These are phyloP conservation scores for Patiria miniata DNA, from an alignment of 35 echinoderm and acorn worm species.

Conservation along the genomic window DNA sequence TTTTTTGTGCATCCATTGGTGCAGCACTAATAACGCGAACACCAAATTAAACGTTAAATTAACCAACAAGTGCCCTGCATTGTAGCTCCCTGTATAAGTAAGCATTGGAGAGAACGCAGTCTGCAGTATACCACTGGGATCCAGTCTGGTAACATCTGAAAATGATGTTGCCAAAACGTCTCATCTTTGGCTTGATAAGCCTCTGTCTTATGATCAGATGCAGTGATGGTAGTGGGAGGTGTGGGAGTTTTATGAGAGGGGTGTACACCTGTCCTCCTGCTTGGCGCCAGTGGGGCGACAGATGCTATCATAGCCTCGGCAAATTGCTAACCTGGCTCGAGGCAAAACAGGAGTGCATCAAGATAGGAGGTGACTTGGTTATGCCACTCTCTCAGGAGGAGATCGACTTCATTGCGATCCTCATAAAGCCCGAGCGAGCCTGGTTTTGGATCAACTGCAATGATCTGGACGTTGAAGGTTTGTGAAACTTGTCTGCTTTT, in stretches of 20 bases:
- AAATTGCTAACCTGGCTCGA: background rate
- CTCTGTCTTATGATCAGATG: background rate
- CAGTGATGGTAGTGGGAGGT: background rate
- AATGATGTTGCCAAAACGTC: no score
- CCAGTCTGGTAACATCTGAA: background rate
- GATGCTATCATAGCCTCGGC: background rate
- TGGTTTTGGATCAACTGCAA: background rate
- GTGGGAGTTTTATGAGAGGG: background rate
- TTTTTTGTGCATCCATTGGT: no score
- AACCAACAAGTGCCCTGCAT: no score
- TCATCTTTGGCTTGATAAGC: background rate
- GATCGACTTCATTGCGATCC: background rate
- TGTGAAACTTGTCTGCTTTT: no score
- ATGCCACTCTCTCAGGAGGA: background rate
- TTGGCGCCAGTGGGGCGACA: background rate
- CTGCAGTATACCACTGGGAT: background rate
- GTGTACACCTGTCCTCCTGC: background rate
- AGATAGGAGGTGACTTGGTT: constrained; percentile 3
- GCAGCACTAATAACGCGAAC: no score
- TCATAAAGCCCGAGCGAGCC: no score
- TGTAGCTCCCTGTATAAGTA: background rate
- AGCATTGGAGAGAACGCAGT: no score
- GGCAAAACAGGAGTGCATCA: constrained; percentile 1
- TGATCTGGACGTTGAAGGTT: background rate
- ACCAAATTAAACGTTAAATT: no score